phyloP scores from a whole-genome alignment of 1,140 invertebrate species.

The Paraescarpia echinospica region DNA sequence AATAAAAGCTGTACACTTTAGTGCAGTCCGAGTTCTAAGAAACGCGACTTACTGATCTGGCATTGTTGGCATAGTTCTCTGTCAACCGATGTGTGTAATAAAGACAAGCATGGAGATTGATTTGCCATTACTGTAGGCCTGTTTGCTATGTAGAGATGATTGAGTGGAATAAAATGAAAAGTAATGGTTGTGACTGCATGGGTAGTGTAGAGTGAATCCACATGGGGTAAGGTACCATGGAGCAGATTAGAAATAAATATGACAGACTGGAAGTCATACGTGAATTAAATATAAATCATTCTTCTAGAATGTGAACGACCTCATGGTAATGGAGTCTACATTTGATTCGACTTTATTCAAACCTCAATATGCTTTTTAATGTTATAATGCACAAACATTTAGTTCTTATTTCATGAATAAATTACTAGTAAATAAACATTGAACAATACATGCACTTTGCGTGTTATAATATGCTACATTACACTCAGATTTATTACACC shows the following conservation, averaged over 20 bases:
- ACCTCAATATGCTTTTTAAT: no score
- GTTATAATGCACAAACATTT: no score
- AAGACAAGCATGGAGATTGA: not conserved
- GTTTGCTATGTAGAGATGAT: not conserved
- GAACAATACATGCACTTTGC: no score
- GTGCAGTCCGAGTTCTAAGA: not conserved
- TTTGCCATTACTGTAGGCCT: not conserved
- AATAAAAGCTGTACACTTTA: not conserved
- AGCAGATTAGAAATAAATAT: not conserved
- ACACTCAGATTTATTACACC: no score
- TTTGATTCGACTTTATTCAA: no score
- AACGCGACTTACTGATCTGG: not conserved
- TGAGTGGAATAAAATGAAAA: not conserved
- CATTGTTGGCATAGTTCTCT: not conserved
- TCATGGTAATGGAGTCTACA: no score
- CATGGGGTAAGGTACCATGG: not conserved
- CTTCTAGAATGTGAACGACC: no score
- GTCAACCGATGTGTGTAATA: not conserved
- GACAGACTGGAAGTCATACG: not conserved
- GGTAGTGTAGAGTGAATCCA: not conserved
- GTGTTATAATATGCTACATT: no score
- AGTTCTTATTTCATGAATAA: no score
- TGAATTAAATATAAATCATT: no score
- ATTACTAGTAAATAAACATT: no score
- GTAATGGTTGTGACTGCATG: not conserved